Conservation (phyloP, 2,888 invertebrate genomes). For the Sminthurides aquaticus region DNA sequence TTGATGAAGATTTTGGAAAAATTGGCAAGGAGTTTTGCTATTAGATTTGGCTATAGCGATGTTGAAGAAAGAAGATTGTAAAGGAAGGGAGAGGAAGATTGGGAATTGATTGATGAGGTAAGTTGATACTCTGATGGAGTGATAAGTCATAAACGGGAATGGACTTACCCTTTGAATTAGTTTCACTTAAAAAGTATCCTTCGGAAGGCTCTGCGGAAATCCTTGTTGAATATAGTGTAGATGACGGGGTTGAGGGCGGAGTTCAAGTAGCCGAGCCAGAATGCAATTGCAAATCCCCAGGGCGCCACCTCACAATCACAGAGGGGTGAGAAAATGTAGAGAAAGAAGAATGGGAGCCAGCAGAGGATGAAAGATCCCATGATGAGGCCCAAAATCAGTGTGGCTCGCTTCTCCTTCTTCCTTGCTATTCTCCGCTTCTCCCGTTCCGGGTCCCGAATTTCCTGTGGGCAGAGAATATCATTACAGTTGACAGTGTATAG, state of each 20-base stretch:
- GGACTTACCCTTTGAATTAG: too few relatives aligned
- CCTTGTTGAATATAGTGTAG: slow-evolving; percentile 78
- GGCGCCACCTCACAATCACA: slow-evolving; percentile 70
- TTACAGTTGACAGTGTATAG: too few relatives aligned
- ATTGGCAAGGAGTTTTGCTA: too few relatives aligned
- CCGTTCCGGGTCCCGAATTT: slow-evolving; percentile 72
- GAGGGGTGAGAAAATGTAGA: slow-evolving; percentile 78
- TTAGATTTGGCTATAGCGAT: too few relatives aligned
- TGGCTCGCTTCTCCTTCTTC: slow-evolving; percentile 93
- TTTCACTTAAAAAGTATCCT: slow-evolving; percentile 86
- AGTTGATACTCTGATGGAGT: too few relatives aligned
- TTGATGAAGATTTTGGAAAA: too few relatives aligned
- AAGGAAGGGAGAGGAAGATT: too few relatives aligned
- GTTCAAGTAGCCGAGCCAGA: slow-evolving; percentile 96
- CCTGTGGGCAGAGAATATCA: too few relatives aligned
- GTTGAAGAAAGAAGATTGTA: too few relatives aligned
- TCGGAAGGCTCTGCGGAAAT: slow-evolving; percentile 90
- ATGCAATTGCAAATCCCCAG: slow-evolving; percentile 82
- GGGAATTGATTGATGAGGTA: too few relatives aligned
- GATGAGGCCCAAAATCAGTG: slow-evolving; percentile 89
- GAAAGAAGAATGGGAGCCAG: slow-evolving; percentile 93
- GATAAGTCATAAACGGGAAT: too few relatives aligned
- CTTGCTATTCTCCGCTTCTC: slow-evolving; percentile 87
- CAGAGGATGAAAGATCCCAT: slow-evolving; percentile 98
- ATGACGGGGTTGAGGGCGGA: slow-evolving; percentile 72